phyloP scores from a whole-genome alignment of 2,797 vertebrate species.

The Phoeniculus purpureus region DNA sequence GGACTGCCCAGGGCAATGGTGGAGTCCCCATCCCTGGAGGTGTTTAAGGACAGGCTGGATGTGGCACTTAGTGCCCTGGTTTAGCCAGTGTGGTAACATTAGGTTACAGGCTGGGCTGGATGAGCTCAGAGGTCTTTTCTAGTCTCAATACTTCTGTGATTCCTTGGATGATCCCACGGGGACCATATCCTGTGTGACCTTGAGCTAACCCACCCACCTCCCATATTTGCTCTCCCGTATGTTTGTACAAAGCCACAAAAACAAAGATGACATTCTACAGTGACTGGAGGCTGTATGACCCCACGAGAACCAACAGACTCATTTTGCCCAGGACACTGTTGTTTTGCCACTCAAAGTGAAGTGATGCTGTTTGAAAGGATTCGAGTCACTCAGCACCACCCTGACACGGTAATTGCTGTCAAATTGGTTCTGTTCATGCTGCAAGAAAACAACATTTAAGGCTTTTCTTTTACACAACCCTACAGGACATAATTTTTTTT shows the following conservation, averaged over 20 bases:
- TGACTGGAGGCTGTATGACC: neutral
- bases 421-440: constrained; percentile 25
- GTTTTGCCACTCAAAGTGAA: neutral
- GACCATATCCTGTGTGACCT: neutral
- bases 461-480: neutral
- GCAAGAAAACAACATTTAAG: neutral
- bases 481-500: neutral
- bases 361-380: neutral
- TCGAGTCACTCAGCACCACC: neutral
- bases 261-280: neutral
- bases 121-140: too few relatives aligned
- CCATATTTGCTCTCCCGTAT: neutral
- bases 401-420: constrained; percentile 13
- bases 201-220: neutral
- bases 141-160: too few relatives aligned
- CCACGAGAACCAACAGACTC: neutral
- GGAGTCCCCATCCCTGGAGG: too few relatives aligned
- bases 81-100: too few relatives aligned
- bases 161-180: neutral
- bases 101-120: too few relatives aligned
- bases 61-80: too few relatives aligned
- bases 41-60: too few relatives aligned
- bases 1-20: too few relatives aligned
- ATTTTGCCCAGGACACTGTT: neutral
- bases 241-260: neutral